Evolutionary conservation across 2,888 invertebrate species (phyloP).

Genomic region (Nemotelus pantherinus): DNA sequence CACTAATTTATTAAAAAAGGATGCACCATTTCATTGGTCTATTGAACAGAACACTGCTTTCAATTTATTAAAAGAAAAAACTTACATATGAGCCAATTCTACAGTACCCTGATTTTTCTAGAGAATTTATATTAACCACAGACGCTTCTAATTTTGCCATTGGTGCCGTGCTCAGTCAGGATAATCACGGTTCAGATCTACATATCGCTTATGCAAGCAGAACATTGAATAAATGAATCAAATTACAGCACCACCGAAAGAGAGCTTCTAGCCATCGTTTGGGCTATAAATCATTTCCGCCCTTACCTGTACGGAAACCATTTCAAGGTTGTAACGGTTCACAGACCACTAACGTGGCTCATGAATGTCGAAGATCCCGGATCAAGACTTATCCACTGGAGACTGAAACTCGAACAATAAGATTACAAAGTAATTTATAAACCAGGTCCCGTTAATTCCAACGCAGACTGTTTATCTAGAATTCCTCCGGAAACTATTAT

Average conservation of each 20-base stretch:
- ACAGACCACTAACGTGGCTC: constrained; percentile 54
- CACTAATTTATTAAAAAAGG: constrained; percentile 3
- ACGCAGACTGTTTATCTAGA: too few species aligned
- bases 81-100: constrained; percentile 47
- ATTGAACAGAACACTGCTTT: constrained; percentile 40
- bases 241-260: constrained; percentile 53
- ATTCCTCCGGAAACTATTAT: too few species aligned
- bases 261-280: constrained; percentile 47
- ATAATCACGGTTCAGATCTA: constrained; percentile 49
- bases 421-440: too few species aligned
- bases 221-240: constrained; percentile 52
- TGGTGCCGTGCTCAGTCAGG: constrained; percentile 54
- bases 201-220: constrained; percentile 54
- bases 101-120: constrained; percentile 55
- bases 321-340: constrained; percentile 55
- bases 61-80: constrained; percentile 38
- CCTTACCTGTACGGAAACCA: constrained; percentile 55
- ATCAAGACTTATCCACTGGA: constrained; percentile 54
- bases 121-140: constrained; percentile 54
- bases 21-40: constrained; percentile 8
- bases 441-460: too few species aligned
- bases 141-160: constrained; percentile 55
- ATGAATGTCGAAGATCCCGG: constrained; percentile 52
- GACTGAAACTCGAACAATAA: constrained; percentile 54
- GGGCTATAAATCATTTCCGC: constrained; percentile 52